Evolutionary conservation across 2,888 invertebrate genomes (phyloP), one percentile per base, ranked within the genome.

Genomic region (Philereme transversata): DNA sequence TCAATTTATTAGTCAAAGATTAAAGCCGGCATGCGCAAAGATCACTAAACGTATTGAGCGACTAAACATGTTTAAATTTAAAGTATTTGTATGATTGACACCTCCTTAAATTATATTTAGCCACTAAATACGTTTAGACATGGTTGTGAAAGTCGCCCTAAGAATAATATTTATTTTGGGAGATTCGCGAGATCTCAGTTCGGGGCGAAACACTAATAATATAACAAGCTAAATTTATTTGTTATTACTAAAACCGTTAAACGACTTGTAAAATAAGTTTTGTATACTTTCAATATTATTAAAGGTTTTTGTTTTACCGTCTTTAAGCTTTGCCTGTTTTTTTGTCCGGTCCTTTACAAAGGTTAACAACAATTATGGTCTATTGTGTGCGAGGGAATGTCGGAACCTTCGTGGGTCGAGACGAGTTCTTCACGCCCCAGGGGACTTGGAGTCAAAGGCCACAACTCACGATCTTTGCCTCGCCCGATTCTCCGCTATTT

Each of bases 381-480:
- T 67, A 68, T 60, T 67, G 57, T 66, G 54, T 51, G 44, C n/a
- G 36, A 57, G 43, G 50, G 36, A 55, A 52, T 60, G 54, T 68
- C 64, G 62, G 65, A 68, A 68, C 67, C 72, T 71, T 78, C 73
- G 78, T 81, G 71, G 72, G 70, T 72, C 73, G 75, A 72, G 73
- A 72, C 74, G 71, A 77, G 79, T 78, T 78, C 77, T 72, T 77
- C 74, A 70, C 77, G 79, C 82, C 74, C 71, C 77, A 64, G 79
- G 81, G 78, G 73, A 76, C 74, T 76, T 69, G 70, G 71, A 78
- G 80, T 76, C 80, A 83, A 81, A 86, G 84, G 85, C 79, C 83
- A 77, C 70, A 71, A 76, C 77, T 78, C 81, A 77, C 72, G 83
- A 83, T 81, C 81, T 78, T 74, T 77, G 77, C 75, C 74, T 72